Base-by-base conservation (phyloP, 64 coral and sea anemone genomes). In the Astreopora myriophthalma region DNA sequence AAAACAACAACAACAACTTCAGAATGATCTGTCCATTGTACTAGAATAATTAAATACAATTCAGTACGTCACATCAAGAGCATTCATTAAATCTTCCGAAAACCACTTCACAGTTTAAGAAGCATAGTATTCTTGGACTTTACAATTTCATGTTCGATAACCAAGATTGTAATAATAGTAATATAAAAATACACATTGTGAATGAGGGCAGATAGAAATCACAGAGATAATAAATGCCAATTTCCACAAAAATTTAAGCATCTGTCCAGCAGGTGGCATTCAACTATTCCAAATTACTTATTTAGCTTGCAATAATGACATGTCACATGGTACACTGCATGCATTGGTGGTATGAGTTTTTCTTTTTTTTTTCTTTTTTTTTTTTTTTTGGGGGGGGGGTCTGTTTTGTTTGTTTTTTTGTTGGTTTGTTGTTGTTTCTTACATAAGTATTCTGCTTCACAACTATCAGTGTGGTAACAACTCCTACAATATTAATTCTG, bases 181-280 rank as follows among this genome's bases (percentile, higher is more conserved):
- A 40, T 0, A 39, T 39, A 38, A 26, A 76, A 10, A 78, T 29
- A 27, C 27, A 20, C 60, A 35, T 9, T 79, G 44, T 31, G 64
- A 32, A 55, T 22, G 39, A 28, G 38, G 57, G 1, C 19, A 78
- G 44, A n/a, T n/a, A 25, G 44, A 51, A 51, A 31, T 57, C 55
- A 80, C 32, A n/a, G 22, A 13, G 25, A 57, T 51, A 27, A 17
- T 14, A 51, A 52, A 29, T 8, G 42, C 4, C 0, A 25, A 67
- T 67, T 70, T 70, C 26, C 8, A 70, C 3, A 70, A 9, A 70
- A 3, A 16, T 70, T 1, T 33, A 33, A 70, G 8, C 32, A 24
- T 60, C 76, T 80, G 76, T 80, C 76, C 76, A 60, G 76, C 76
- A 80, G 76, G 44, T 23, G 11, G 40, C 12, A 32, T 60, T 78